Base-by-base conservation (phyloP, 2,888 invertebrate species). In the Pocota personata region DNA sequence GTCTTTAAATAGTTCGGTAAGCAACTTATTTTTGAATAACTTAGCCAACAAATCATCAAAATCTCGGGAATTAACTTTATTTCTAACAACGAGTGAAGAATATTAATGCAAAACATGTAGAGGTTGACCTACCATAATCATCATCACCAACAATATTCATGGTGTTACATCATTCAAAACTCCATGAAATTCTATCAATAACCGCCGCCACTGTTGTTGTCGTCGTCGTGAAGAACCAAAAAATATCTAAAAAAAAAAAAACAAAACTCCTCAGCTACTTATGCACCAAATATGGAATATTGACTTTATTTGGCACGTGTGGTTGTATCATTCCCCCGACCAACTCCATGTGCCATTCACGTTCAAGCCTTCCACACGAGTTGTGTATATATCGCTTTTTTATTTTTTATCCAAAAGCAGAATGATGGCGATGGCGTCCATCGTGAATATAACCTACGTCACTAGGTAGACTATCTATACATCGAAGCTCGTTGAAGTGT, bases 221-320 rank as follows among this genome's bases (percentile, higher is more conserved):
- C 10, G 19, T 71, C 58, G 58, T 14, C 46, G 35, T 21, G 32
- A 43, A 46, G 24, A 73, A 14, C 8, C 19, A 27, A 32, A 62
- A 60, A 16, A 40, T 19, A 14, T n/a, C 32, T 0, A 3, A 37
- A 48, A 30, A 30, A 40, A 1, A 40, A 1, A 60, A 32, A 50
- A 3, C 3, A n/a, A 32, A 48, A 19, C 37, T 5, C 48, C 48
- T 50, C 66, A 14, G 35, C 21, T 14, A 37, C 50, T 35, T 66
- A 50, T 67, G 21, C 52, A 67, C 80, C 80, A 55, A 69, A 75
- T 62, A 62, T 55, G 80, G 75, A 62, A n/a, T 62, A 82, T 82
- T 75, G 67, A 75, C 80, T 82, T 62, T 75, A 82, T 82, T 82
- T 75, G 80, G 80, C 80, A 82, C 80, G 75, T 62, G 80, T 73